Percentiles rank a stretch among this genome's conserved stretches.
Conservation (phyloP, 2,797 vertebrate species). For the Pyrocephalus nanus region DNA sequence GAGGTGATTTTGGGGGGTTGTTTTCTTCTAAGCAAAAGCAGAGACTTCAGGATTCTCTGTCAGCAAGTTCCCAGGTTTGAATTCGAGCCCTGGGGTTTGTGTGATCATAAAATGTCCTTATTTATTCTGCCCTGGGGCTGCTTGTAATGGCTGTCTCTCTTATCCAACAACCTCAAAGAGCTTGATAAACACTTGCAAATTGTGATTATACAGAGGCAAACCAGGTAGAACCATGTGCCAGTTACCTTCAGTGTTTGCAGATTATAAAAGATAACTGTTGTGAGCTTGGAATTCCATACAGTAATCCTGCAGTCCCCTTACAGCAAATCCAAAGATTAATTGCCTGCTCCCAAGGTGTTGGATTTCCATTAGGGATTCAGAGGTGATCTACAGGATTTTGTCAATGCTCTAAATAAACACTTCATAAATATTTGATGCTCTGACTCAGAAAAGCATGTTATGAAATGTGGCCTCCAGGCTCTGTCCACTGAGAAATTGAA, state of each 20-base stretch:
- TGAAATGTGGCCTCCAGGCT: slow-evolving; percentile 72
- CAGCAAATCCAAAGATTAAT: slow-evolving; percentile 50
- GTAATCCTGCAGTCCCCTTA: slow-evolving; percentile 21
- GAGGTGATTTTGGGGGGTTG: background rate
- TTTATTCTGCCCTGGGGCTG: background rate
- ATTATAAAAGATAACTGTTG: background rate
- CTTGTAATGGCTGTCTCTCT: background rate
- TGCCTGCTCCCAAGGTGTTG: slow-evolving; percentile 31
- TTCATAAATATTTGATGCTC: slow-evolving; percentile 73
- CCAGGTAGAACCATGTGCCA: background rate
- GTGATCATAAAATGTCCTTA: background rate
- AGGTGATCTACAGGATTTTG: slow-evolving; percentile 68
- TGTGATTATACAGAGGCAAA: background rate
- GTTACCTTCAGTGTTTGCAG: background rate
- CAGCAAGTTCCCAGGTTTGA: background rate
- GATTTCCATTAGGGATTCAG: slow-evolving; percentile 56
- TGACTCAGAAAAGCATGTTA: slow-evolving; percentile 63
- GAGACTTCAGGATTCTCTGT: background rate
- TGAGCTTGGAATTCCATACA: slow-evolving; percentile 25
- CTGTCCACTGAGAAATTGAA: slow-evolving; percentile 73
- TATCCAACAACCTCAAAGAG: background rate
- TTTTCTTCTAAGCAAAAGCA: background rate
- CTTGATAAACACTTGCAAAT: background rate
- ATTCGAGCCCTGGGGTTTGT: background rate
- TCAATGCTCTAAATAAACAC: slow-evolving; percentile 74